These are phyloP conservation scores for Megaptera novaeangliae DNA, from an alignment of 2,113 vertebrate genomes.

Conservation along the genomic window DNA sequence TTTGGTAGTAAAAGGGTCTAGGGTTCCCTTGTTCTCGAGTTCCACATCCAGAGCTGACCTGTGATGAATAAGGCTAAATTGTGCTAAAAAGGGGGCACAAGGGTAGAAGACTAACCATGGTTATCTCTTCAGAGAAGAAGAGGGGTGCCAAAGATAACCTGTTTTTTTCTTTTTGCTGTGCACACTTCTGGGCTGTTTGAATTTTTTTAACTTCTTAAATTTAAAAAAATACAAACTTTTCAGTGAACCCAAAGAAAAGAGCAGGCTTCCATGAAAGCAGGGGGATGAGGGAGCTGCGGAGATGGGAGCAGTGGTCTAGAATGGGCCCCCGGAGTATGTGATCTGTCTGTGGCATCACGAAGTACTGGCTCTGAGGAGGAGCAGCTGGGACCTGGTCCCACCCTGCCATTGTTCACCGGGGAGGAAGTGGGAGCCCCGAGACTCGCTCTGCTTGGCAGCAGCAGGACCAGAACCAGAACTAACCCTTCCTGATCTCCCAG, in stretches of 20 bases:
- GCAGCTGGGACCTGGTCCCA: neutral
- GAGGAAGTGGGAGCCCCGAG: neutral
- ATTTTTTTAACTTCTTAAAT: neutral
- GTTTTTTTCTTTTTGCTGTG: neutral
- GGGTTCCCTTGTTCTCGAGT: neutral
- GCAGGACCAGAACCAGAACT: neutral
- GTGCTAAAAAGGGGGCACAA: neutral
- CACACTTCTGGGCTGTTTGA: neutral
- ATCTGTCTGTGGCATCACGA: neutral
- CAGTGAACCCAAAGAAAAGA: neutral
- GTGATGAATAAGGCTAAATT: neutral
- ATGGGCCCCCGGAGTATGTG: neutral
- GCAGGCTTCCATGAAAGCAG: neutral
- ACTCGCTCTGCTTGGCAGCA: neutral
- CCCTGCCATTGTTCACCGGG: neutral
- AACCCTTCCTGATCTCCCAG: constrained; percentile 17
- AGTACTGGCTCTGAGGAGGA: neutral
- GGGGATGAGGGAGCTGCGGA: neutral
- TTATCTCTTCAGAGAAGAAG: neutral
- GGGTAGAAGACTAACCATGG: neutral
- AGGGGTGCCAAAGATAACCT: neutral
- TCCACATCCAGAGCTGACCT: neutral
- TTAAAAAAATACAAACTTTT: neutral
- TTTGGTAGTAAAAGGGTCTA: neutral
- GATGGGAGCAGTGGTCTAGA: neutral